Evolutionary conservation across 1,140 invertebrate species (phyloP).

Genomic region (Sipha flava): DNA sequence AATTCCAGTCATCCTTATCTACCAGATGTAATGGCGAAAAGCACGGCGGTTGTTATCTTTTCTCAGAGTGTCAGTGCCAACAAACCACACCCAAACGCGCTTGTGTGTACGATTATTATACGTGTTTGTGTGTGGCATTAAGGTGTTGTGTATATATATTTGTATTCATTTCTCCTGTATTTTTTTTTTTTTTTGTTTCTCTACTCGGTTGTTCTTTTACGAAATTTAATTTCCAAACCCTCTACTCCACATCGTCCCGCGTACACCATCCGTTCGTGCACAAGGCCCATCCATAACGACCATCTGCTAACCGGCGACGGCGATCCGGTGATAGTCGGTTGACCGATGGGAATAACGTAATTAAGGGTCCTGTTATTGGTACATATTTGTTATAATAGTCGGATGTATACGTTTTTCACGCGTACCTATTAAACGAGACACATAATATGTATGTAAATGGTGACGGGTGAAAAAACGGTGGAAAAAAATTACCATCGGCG

Average conservation of each 20-base stretch:
- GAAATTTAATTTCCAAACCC: no score
- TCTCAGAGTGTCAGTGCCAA: not conserved
- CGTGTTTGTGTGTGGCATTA: not conserved
- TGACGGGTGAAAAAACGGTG: not conserved
- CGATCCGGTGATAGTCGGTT: not conserved
- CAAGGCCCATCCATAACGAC: constrained; percentile 3
- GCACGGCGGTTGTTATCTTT: constrained; percentile 9
- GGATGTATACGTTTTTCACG: no score
- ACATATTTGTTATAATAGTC: no score
- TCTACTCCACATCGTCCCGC: no score
- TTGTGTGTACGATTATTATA: not conserved
- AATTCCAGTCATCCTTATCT: constrained; percentile 13
- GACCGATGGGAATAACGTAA: constrained; percentile 3
- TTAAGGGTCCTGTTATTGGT: no score
- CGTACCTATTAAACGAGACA: no score
- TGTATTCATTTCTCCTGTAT: not conserved
- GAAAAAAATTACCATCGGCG: no score
- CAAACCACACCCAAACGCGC: constrained; percentile 26
- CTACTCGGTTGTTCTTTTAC: no score
- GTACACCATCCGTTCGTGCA: not conserved
- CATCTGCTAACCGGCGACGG: not conserved
- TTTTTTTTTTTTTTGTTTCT: not conserved
- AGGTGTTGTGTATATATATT: not conserved
- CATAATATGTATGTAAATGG: not conserved
- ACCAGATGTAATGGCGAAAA: constrained; percentile 1